phyloP scores from a whole-genome alignment of 2,888 invertebrate genomes.

The Drosophila putrida region DNA sequence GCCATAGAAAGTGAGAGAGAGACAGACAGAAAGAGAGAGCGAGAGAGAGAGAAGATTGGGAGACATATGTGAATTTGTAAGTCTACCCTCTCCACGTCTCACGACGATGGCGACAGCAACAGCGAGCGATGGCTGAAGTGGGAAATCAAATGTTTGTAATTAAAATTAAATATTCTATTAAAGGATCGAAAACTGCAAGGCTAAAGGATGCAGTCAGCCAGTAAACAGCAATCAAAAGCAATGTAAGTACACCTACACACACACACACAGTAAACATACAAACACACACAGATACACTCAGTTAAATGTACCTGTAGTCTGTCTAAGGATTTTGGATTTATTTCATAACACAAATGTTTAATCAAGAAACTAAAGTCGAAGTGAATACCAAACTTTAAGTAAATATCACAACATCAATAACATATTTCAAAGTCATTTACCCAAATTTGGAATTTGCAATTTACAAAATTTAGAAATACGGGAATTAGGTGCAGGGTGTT shows the following conservation, averaged over 20 bases:
- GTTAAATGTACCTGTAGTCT: conserved; percentile 1
- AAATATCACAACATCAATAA: conserved; percentile 17
- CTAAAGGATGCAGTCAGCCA: conserved; percentile 71
- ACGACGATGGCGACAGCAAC: not conserved
- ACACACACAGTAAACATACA: conserved; percentile 28
- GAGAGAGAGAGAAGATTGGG: conserved; percentile 1
- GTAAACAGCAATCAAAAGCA: conserved; percentile 79
- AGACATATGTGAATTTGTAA: conserved; percentile 74
- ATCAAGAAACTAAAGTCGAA: conserved; percentile 48
- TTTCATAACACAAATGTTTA: conserved; percentile 78
- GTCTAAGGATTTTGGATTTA: conserved; percentile 36
- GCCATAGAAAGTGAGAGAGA: not conserved
- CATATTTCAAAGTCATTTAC: conserved; percentile 8
- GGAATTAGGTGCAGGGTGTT: not conserved
- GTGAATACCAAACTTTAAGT: conserved; percentile 24
- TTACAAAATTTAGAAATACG: not conserved
- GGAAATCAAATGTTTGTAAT: conserved; percentile 82
- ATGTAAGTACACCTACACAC: conserved; percentile 55
- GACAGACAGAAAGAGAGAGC: not conserved
- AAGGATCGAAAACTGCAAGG: conserved; percentile 80
- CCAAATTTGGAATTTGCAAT: not conserved
- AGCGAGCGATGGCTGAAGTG: conserved; percentile 70
- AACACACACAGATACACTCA: conserved; percentile 10
- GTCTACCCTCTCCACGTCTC: conserved; percentile 10
- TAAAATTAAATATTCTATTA: conserved; percentile 81